phyloP scores from a whole-genome alignment of 1,140 invertebrate genomes.

The Aradophagus sp. region DNA sequence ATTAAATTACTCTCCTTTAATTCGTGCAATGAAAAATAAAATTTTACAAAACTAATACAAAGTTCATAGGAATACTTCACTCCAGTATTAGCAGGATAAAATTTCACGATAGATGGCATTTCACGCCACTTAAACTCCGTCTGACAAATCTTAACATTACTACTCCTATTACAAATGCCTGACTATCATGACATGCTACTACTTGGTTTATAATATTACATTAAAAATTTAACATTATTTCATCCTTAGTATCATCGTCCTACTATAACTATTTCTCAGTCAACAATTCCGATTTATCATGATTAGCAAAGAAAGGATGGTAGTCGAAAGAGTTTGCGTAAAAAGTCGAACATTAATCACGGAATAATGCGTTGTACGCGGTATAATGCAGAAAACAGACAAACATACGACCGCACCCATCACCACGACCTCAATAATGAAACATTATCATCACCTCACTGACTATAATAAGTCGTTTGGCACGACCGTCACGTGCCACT shows the following conservation, averaged over 20 bases:
- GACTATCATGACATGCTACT: constrained; percentile 43
- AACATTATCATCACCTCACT: constrained; percentile 53
- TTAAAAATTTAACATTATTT: constrained; percentile 14
- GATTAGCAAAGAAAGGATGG: neutral
- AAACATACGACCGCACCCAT: constrained; percentile 37
- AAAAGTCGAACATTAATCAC: constrained; percentile 7
- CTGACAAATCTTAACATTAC: constrained; percentile 44
- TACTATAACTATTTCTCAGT: too few species aligned
- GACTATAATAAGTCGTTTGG: constrained; percentile 49
- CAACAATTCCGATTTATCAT: too few species aligned
- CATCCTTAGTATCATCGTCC: neutral
- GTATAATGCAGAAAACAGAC: constrained; percentile 38
- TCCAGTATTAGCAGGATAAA: constrained; percentile 5
- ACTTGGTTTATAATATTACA: constrained; percentile 24
- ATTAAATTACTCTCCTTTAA: too few species aligned
- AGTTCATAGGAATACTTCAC: neutral
- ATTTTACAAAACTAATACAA: too few species aligned
- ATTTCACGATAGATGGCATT: constrained; percentile 10
- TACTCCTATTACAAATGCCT: constrained; percentile 43
- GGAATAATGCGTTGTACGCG: constrained; percentile 20
- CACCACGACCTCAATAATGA: constrained; percentile 48
- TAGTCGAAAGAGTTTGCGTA: neutral
- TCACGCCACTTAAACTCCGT: constrained; percentile 15
- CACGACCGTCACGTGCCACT: constrained; percentile 40
- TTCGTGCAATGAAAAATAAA: too few species aligned